These are phyloP conservation scores for Parauchenoglanis ngamensis DNA, from an alignment of 2,797 vertebrate species.

Conservation along the genomic window DNA sequence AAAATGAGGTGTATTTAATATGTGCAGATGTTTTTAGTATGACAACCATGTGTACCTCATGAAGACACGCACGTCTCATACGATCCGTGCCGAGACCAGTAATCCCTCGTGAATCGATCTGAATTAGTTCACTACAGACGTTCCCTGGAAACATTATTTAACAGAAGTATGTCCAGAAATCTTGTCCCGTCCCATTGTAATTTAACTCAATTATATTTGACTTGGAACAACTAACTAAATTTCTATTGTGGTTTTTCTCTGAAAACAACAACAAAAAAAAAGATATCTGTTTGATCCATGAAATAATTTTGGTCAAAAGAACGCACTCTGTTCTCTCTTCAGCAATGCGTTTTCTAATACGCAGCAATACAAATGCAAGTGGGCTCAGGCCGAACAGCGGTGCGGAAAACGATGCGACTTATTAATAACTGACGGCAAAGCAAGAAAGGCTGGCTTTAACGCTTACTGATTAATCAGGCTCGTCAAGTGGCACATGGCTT, in stretches of 20 bases:
- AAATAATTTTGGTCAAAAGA: background rate
- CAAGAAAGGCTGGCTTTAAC: background rate
- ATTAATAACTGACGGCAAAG: slow-evolving; percentile 1
- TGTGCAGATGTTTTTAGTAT: too few relatives aligned
- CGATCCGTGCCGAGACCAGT: background rate
- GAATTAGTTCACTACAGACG: background rate
- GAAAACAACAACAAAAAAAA: background rate
- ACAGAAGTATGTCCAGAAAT: background rate
- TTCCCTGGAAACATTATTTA: background rate
- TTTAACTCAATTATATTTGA: background rate
- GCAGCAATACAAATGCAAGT: background rate
- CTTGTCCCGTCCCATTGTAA: background rate
- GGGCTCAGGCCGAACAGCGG: background rate
- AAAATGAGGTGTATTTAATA: too few relatives aligned
- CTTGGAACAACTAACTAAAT: background rate
- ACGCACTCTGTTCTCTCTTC: background rate
- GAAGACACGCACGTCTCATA: background rate
- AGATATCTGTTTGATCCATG: background rate
- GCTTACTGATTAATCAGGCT: background rate
- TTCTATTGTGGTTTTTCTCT: background rate
- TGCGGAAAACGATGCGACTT: background rate
- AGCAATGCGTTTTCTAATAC: background rate
- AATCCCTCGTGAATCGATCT: background rate
- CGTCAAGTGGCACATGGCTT: background rate
- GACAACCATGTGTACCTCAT: too few relatives aligned